Conservation (phyloP, 2,113 vertebrate species). For the Chloebia gouldiae region DNA sequence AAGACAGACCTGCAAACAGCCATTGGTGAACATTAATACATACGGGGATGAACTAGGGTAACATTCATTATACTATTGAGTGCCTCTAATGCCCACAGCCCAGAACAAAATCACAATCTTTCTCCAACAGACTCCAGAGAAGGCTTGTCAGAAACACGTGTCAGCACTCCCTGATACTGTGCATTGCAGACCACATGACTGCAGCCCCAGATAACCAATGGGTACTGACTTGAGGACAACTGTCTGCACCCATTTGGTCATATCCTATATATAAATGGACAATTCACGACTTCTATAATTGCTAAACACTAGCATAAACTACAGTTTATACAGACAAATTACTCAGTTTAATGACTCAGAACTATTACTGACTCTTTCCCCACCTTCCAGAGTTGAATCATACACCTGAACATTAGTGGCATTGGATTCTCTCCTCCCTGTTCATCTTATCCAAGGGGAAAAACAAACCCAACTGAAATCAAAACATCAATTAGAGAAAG, state of each 20-base stretch:
- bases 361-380: neutral
- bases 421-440: neutral
- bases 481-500: neutral
- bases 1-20: constrained; percentile 80
- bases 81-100: neutral
- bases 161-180: neutral
- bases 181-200: neutral
- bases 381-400: neutral
- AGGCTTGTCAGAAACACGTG: neutral
- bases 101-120: neutral
- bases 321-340: neutral
- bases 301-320: neutral
- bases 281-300: neutral
- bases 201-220: neutral
- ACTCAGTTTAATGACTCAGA: constrained; percentile 21
- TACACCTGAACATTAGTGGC: neutral
- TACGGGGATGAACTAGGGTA: neutral
- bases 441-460: neutral
- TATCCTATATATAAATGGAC: neutral
- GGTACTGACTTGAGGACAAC: neutral
- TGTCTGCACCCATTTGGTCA: neutral
- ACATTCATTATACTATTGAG: neutral
- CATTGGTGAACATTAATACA: neutral
- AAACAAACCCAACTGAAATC: neutral
- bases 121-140: neutral